Conservation (phyloP, 2,113 vertebrate species). For the Dinomys branickii region DNA sequence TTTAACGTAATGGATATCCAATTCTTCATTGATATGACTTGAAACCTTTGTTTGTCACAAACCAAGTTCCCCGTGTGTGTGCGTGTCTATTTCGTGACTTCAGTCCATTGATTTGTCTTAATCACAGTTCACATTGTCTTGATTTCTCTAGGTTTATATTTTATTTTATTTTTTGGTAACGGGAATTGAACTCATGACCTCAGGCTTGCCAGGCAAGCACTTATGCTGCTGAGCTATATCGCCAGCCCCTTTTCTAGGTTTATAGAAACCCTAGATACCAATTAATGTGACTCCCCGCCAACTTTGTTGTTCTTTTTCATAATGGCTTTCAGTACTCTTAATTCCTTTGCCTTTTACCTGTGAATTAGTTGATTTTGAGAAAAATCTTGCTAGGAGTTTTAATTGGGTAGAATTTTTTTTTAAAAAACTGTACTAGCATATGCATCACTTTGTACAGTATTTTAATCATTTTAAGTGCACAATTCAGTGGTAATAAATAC, state of each 20-base stretch:
- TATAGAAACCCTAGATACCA: background rate
- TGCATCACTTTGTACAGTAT: background rate
- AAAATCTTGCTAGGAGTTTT: background rate
- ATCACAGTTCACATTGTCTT: background rate
- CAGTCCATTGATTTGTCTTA: background rate
- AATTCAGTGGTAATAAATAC: background rate
- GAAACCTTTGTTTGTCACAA: conserved; percentile 22
- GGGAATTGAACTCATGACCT: background rate
- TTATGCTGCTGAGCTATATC: background rate
- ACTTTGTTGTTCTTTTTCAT: background rate
- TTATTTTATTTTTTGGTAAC: too few relatives aligned
- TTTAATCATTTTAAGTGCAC: background rate
- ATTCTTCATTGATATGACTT: background rate
- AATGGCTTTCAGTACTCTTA: conserved; percentile 28
- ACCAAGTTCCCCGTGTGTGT: background rate
- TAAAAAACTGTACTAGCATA: background rate
- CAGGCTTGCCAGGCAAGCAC: background rate
- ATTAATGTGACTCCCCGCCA: background rate
- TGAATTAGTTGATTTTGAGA: background rate
- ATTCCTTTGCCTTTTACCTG: too few relatives aligned
- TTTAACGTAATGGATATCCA: background rate
- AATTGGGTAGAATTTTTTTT: background rate
- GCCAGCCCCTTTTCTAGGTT: background rate
- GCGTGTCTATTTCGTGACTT: background rate
- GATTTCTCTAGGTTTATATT: background rate